Evolutionary conservation across 2,797 vertebrate genomes (phyloP), one percentile per base, ranked within the genome.

Genomic region (Dermochelys coriacea): DNA sequence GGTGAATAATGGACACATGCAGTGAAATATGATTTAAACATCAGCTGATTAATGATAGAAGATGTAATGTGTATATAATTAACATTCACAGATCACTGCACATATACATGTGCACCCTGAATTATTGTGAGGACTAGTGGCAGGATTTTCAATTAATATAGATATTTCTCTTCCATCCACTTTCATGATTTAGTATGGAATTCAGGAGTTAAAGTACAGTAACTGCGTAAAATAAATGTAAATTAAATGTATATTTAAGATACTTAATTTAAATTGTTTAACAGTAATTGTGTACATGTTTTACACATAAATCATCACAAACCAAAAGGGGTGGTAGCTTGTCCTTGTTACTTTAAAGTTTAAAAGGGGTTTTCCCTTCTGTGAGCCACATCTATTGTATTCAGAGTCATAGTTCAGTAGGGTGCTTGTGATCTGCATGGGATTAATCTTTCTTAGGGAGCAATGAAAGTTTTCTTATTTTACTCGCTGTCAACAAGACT

Each of bases 341-440:
- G 49, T 81, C 61, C 52, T 83, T 2, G 0, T 2, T 21, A 16
- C 71, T 41, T 45, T 5, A 47, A 91, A 68, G 51, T 27, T 92
- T 79, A 49, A 51, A 61, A 85, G 25, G 34, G 37, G 3, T 61
- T 87, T 68, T 83, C 10, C 59, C 64, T 81, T 82, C 4, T 0
- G 0, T 25, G n/a, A 84, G 23, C 59, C 1, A 0, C 37, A 54
- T 86, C 75, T 41, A 8, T 41, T 41, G 64, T 55, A 57, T 64
- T 84, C 87, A 87, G 86, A 91, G 78, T 64, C 21, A 7, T 82
- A 91, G 94, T 97, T 97, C 84, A 91, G 90, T 97, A 87, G 87
- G 94, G 97, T 98, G 98, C 96, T 96, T 98, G 80, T 97, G 96
- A 98, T 98, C 98, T 98, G 95, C 91, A 71, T 80, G 94, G 95